A percentile compares a stretch with the other conserved stretches of the same genome.
Evolutionary conservation across 2,113 vertebrate species (phyloP).

Genomic region (Colossoma macropomum): DNA sequence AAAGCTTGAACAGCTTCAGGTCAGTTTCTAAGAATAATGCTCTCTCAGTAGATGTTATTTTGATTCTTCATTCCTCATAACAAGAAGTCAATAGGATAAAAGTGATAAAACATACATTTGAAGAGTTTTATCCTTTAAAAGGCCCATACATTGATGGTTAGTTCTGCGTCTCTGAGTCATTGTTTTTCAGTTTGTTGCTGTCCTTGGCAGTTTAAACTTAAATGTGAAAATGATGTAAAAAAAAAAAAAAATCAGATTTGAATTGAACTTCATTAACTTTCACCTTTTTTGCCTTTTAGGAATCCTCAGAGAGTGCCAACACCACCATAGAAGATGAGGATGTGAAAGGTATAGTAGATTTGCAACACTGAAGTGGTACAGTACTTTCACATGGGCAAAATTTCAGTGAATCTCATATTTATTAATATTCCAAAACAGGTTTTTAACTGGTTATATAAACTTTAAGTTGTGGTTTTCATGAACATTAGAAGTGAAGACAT

Average conservation of each 20-base stretch:
- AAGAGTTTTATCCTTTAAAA: background rate
- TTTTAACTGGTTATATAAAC: too few species aligned
- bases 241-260: too few species aligned
- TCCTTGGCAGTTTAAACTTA: too few species aligned
- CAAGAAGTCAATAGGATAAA: background rate
- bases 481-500: too few species aligned
- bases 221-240: too few species aligned
- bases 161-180: background rate
- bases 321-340: slow-evolving; percentile 98
- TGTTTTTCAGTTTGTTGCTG: background rate
- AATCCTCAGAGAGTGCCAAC: slow-evolving; percentile 95
- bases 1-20: background rate
- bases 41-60: background rate
- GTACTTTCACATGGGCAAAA: background rate
- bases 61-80: background rate
- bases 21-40: background rate
- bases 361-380: background rate
- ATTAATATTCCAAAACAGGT: too few species aligned
- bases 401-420: background rate
- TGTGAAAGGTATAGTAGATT: slow-evolving; percentile 86
- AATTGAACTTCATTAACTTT: background rate
- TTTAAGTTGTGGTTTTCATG: too few species aligned
- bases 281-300: slow-evolving; percentile 78
- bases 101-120: background rate
- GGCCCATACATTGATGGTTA: background rate